Evolutionary conservation across 2,797 vertebrate genomes (phyloP).

Genomic region (Garrulus glandarius): DNA sequence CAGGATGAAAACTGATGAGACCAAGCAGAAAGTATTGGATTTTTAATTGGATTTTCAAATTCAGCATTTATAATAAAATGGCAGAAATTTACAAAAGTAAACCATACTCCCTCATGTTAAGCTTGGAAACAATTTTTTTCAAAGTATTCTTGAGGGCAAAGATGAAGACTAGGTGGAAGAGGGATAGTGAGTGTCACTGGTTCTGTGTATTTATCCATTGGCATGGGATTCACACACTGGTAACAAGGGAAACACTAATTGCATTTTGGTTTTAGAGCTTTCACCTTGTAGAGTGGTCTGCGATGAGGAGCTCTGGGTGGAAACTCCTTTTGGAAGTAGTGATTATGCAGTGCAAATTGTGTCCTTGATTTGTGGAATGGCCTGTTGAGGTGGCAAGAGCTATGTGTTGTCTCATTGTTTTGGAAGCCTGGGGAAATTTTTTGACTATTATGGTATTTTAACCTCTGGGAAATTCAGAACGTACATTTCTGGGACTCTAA

Average conservation of each 20-base stretch:
- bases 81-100: neutral
- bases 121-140: neutral
- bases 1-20: neutral
- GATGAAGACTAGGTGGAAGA: neutral
- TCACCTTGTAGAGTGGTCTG: neutral
- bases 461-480: neutral
- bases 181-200: rapidly evolving
- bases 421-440: neutral
- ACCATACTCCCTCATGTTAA: neutral
- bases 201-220: neutral
- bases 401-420: neutral
- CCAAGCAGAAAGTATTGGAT: neutral
- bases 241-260: neutral
- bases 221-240: neutral
- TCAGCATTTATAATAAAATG: neutral
- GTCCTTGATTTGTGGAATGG: neutral
- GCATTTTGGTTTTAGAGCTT: neutral
- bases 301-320: neutral
- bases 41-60: constrained; percentile 23
- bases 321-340: neutral
- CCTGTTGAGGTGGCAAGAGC: neutral
- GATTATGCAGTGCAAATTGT: neutral
- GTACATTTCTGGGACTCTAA: neutral
- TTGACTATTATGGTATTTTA: neutral
- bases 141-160: neutral